phyloP scores from a whole-genome alignment of 2,113 vertebrate genomes.

The Tragelaphus strepsiceros region DNA sequence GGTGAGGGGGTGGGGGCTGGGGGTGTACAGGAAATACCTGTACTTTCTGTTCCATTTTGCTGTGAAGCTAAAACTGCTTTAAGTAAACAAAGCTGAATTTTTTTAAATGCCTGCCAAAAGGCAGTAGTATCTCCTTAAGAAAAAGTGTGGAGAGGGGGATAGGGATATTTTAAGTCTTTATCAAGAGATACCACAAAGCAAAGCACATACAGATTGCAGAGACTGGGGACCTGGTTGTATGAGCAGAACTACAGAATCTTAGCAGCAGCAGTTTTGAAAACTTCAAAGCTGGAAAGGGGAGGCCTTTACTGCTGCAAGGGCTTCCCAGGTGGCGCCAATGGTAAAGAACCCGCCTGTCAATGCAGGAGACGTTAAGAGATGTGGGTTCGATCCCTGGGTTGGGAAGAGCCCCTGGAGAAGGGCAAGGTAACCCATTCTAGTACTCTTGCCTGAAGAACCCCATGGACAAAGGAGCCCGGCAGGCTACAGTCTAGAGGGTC shows the following conservation, averaged over 20 bases:
- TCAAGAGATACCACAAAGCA: background rate
- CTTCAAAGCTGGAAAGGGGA: background rate
- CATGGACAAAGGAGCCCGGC: background rate
- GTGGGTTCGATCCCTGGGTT: background rate
- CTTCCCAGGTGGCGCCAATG: background rate
- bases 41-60: background rate
- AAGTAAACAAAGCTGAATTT: background rate
- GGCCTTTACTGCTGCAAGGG: background rate
- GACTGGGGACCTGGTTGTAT: background rate
- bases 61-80: background rate
- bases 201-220: background rate
- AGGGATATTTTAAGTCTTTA: background rate
- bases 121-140: background rate
- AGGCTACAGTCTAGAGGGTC: background rate
- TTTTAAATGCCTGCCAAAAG: background rate
- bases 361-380: background rate
- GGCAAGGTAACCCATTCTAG: background rate
- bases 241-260: background rate
- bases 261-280: background rate
- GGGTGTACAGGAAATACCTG: background rate
- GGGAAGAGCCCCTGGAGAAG: background rate
- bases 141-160: background rate
- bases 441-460: background rate
- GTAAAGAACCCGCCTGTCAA: background rate
- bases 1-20: accelerated